phyloP scores from a whole-genome alignment of 1,140 invertebrate species.

The Plodia interpunctella region DNA sequence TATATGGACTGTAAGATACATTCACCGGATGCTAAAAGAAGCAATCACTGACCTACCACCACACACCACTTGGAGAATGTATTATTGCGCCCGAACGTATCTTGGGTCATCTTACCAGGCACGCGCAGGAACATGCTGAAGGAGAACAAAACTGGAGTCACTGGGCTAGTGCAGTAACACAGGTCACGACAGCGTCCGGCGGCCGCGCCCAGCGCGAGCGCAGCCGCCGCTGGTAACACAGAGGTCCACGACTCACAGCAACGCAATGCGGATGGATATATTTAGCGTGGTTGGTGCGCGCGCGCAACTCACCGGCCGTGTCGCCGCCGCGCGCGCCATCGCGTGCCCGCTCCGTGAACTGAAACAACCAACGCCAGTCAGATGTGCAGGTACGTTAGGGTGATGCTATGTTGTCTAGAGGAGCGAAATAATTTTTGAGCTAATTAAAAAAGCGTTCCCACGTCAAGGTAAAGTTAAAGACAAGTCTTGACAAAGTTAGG shows the following conservation, averaged over 20 bases:
- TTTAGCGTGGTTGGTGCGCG: constrained; percentile 27
- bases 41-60: too few relatives aligned
- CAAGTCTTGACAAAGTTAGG: too few relatives aligned
- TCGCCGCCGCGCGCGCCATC: constrained; percentile 51
- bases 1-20: too few relatives aligned
- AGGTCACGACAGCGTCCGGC: constrained; percentile 20
- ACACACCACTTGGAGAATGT: too few relatives aligned
- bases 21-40: too few relatives aligned
- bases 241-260: constrained; percentile 14
- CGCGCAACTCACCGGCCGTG: constrained; percentile 46
- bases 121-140: not conserved
- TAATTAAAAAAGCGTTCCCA: too few relatives aligned
- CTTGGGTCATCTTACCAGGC: not conserved
- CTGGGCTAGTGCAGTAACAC: not conserved
- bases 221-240: constrained; percentile 20
- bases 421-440: too few relatives aligned
- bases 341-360: constrained; percentile 57
- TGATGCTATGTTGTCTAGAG: not conserved
- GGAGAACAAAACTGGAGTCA: not conserved
- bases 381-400: not conserved
- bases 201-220: constrained; percentile 30
- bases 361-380: constrained; percentile 34
- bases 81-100: not conserved
- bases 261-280: constrained; percentile 34
- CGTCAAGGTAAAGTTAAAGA: too few relatives aligned